A percentile compares a stretch with the other conserved stretches of the same genome.
These are phyloP conservation scores for Brachynemurus nebulosus DNA, from an alignment of 2,888 invertebrate species.

Conservation along the genomic window DNA sequence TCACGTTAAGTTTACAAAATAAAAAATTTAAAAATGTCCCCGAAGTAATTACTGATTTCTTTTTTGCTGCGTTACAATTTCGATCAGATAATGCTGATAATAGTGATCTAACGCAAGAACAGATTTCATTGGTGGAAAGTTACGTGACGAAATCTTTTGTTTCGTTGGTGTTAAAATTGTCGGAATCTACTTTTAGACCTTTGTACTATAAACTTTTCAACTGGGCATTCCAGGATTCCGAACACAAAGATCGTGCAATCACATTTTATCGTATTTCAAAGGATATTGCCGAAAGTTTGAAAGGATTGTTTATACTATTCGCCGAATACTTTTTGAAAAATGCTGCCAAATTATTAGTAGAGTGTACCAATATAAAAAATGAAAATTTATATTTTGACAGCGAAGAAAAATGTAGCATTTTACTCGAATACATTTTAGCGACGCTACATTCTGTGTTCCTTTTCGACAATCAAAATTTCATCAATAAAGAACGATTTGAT, in stretches of 20 bases:
- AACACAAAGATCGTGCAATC: conserved; percentile 50
- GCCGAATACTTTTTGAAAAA: conserved; percentile 75
- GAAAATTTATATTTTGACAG: conserved; percentile 37
- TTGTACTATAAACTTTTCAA: conserved; percentile 76
- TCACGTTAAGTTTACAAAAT: conserved; percentile 53
- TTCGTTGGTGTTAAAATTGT: conserved; percentile 69
- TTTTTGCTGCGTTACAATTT: conserved; percentile 56
- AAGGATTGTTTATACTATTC: conserved; percentile 81
- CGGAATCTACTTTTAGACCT: conserved; percentile 79
- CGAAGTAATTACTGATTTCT: conserved; percentile 57
- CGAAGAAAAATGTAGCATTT: conserved; percentile 41
- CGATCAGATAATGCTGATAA: conserved; percentile 38
- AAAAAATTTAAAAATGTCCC: conserved; percentile 51
- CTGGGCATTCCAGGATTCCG: conserved; percentile 54
- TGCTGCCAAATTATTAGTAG: conserved; percentile 55
- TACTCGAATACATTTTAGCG: conserved; percentile 57
- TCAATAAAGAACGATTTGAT: conserved; percentile 75
- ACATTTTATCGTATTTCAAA: conserved; percentile 74
- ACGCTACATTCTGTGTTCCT: conserved; percentile 66
- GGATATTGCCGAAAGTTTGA: conserved; percentile 65
- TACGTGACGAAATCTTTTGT: conserved; percentile 66
- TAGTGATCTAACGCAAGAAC: conserved; percentile 26
- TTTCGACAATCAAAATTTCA: conserved; percentile 70
- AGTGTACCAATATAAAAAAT: conserved; percentile 48
- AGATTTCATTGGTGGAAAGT: conserved; percentile 51